Evolutionary conservation across 2,888 invertebrate genomes (phyloP), one percentile per base, ranked within the genome.

Genomic region (Melanchra persicariae): DNA sequence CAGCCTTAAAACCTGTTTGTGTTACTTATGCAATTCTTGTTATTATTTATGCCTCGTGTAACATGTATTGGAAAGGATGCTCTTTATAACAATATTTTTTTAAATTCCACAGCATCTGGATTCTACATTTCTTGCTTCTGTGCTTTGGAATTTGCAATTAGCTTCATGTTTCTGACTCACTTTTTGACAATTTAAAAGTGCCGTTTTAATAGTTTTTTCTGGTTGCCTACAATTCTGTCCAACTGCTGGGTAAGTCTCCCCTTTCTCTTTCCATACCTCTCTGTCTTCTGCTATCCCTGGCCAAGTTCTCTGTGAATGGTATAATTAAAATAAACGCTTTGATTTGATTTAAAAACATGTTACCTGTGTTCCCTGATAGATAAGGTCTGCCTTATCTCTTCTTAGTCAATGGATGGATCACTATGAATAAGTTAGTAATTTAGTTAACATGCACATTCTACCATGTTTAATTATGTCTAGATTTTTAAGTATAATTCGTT

Each of bases 1-100:
- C n/a, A 45, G 59, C 40, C 19, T 77, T 37, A 37, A 61, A 77
- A 74, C 74, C 26, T n/a, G 77, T 77, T 77, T 70, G 0, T 30
- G 4, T 54, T 8, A 1, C 26, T 61, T 55, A 70, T 30, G 17
- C 52, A 69, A 73, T 6, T 8, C 55, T 49, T 77, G 43, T 61
- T 61, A 61, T 77, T 70, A 67, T 75, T 45, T 43, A n/a, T 49
- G 22, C 51, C 34, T 74, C 49, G 47, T 24, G 10, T 34, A 55
- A 65, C 19, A 19, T 43, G 7, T 19, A 9, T 66, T 57, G 34
- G 49, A 57, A 26, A 67, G 26, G 57, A 45, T 45, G 45, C 17
- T 45, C 40, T 19, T 45, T 7, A 45, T 1, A 19, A 19, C 19
- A 19, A 19, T 45, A 40, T 40, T 40, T 12, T 15, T 40, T 40